Evolutionary conservation across 2,888 invertebrate species (phyloP).

Genomic region (Diarsia mendica): DNA sequence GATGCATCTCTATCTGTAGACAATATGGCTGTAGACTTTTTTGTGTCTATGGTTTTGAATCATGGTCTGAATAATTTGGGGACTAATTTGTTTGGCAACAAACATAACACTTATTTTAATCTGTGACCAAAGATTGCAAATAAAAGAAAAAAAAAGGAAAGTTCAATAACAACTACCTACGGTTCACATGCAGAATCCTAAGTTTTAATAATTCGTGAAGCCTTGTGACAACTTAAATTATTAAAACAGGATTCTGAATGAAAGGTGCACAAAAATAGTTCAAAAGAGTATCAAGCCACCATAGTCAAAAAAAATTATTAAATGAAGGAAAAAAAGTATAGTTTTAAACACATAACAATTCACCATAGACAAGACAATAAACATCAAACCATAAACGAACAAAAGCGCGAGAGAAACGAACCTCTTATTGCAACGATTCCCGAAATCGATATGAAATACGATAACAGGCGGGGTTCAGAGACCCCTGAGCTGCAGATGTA

Average conservation of each 20-base stretch:
- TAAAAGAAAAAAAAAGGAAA: background rate
- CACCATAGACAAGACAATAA: conserved; percentile 9
- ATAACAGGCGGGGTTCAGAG: conserved; percentile 69
- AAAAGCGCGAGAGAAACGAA: conserved; percentile 18
- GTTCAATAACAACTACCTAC: background rate
- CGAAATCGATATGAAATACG: conserved; percentile 61
- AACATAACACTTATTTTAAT: background rate
- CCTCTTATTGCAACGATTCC: conserved; percentile 45
- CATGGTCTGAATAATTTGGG: background rate
- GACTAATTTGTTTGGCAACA: background rate
- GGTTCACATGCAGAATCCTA: too few species aligned
- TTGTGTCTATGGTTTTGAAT: background rate
- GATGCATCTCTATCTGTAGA: conserved; percentile 18
- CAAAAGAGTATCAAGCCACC: background rate
- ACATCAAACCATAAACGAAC: conserved; percentile 2
- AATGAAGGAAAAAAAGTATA: background rate
- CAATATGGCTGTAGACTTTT: background rate
- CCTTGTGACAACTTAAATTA: too few species aligned
- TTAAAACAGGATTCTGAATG: background rate
- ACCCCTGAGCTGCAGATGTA: conserved; percentile 68
- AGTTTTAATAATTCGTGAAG: too few species aligned
- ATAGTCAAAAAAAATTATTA: background rate
- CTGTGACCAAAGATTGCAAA: background rate
- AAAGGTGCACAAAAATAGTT: background rate
- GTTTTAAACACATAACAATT: background rate